Evolutionary conservation across 2,888 invertebrate species (phyloP).

Genomic region (Caenorhabditis japonica): DNA sequence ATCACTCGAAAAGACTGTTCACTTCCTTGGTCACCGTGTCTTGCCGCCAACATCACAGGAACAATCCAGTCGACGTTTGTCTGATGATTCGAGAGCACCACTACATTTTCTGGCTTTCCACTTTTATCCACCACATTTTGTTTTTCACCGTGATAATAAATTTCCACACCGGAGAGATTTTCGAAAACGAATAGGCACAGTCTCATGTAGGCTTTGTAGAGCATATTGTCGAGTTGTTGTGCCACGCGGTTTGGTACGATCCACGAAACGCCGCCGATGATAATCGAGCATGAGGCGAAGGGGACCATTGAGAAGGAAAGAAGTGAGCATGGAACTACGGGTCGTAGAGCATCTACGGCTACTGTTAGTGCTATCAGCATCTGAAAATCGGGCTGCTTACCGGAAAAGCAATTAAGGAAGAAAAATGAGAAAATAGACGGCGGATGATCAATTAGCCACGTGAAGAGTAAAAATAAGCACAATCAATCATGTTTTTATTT

Average conservation of each 20-base stretch:
- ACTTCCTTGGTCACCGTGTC: conserved; percentile 62
- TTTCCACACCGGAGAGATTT: conserved; percentile 66
- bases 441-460: conserved; percentile 22
- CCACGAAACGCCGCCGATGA: conserved; percentile 66
- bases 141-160: conserved; percentile 20
- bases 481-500: not conserved
- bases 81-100: conserved; percentile 74
- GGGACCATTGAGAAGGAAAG: conserved; percentile 68
- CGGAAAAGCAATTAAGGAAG: not conserved
- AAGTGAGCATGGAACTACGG: conserved; percentile 60
- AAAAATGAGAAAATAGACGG: conserved; percentile 7
- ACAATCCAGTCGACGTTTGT: conserved; percentile 74
- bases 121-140: conserved; percentile 30
- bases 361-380: conserved; percentile 53
- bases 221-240: conserved; percentile 65
- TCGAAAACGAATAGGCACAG: conserved; percentile 74
- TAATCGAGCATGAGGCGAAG: conserved; percentile 66
- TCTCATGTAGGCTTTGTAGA: conserved; percentile 71
- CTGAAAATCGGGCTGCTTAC: conserved; percentile 1
- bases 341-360: conserved; percentile 48
- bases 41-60: conserved; percentile 69
- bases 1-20: conserved; percentile 70
- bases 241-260: conserved; percentile 55
- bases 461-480: conserved; percentile 13
- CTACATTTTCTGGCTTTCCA: conserved; percentile 53